Evolutionary conservation across 2,113 vertebrate genomes (phyloP).

Genomic region (Xenopus tropicalis): UCB_Xtro_10.0 CM004444.2:115719001-115719500

Average conservation of each 20-base stretch:
- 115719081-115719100: too few relatives aligned
- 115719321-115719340: conserved; percentile 75
- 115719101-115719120: too few relatives aligned
- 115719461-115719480: conserved; percentile 99
- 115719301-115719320: conserved; percentile 76
- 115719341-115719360: conserved; percentile 68
- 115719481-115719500: conserved; percentile 99
- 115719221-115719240: conserved; percentile 68
- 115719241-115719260: conserved; percentile 72
- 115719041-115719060: too few relatives aligned
- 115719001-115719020: too few relatives aligned
- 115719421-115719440: conserved; percentile 93
- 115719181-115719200: conserved; percentile 53
- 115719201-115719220: conserved; percentile 65
- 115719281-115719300: conserved; percentile 65
- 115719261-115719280: conserved; percentile 79
- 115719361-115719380: conserved; percentile 86
- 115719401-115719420: conserved; percentile 82
- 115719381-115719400: conserved; percentile 85
- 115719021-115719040: too few relatives aligned
- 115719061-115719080: too few relatives aligned
- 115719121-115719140: not conserved
- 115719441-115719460: conserved; percentile 84
- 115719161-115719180: not conserved
- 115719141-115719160: not conserved